Base-by-base conservation (phyloP, 1,140 invertebrate genomes). In the Periplaneta americana region DNA sequence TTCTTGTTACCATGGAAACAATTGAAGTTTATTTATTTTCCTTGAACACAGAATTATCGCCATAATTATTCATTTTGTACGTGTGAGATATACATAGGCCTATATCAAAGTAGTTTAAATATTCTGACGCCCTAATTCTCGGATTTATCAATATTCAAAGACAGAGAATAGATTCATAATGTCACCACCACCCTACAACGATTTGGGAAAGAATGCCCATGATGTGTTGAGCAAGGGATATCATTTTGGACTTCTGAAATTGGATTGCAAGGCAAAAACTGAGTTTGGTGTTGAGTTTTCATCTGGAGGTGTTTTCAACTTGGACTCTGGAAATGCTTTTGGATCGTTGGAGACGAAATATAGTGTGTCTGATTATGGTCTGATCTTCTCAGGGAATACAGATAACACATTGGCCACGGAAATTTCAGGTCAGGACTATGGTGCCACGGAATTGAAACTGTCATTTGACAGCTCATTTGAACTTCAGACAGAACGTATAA, bases 381-480 rank as follows among this genome's bases (percentile, higher is more conserved):
- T 99, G 31, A 98, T 97, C 77, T 96, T 99, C 87, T 95, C 96
- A 83, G 98, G 98, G 98, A 99, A 97, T 88, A 99, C 98, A 66
- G 97, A 99, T 87, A 99, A 99, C 90, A 95, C 95, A 36, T 91
- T 99, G 36, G 93, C 93, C 83, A 97, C 97, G 82, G 98, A 99
- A 89, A 90, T 99, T 77, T 94, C 96, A 57, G 91, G 99, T 82
- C 94, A 97, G 87, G 97, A 99, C 89, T 95, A 99, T 88, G 87
- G 98, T 81, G 91, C 95, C 81, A 93, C 97, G 86, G 98, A 98
- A 81, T 91, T 99, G 37, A 99, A 99, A 86, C 85, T 99, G 78
- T 93, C 95, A 82, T 93, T 98, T 85, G 97, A 98, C 88, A 94
- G 96, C 78, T 95, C 95, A 82, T 99, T 99, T 88, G 95, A 96